phyloP scores from a whole-genome alignment of 2,797 vertebrate genomes.

The Bradypodion pumilum region DNA sequence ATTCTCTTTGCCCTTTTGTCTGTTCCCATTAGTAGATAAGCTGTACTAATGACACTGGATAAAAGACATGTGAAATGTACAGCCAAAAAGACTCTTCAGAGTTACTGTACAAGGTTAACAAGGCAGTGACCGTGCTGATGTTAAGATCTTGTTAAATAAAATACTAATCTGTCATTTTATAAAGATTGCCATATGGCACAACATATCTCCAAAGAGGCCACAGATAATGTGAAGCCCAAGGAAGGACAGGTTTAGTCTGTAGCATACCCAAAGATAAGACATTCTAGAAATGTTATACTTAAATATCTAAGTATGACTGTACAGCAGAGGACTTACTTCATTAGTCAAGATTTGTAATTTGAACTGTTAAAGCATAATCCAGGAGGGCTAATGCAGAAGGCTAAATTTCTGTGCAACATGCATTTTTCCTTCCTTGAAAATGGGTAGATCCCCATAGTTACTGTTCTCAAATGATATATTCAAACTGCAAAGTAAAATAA shows the following conservation, averaged over 20 bases:
- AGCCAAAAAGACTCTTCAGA: conserved; percentile 43
- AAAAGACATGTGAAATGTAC: conserved; percentile 52
- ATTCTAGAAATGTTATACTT: conserved; percentile 43
- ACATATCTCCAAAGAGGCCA: conserved; percentile 41
- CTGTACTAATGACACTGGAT: conserved; percentile 50
- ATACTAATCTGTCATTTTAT: conserved; percentile 37
- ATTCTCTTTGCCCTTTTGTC: conserved; percentile 44
- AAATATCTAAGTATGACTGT: conserved; percentile 27
- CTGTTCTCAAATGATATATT: not conserved
- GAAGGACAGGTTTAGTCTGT: not conserved
- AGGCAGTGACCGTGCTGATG: conserved; percentile 48
- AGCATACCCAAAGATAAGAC: conserved; percentile 31
- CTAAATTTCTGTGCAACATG: not conserved
- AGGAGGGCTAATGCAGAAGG: not conserved
- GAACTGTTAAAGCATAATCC: not conserved
- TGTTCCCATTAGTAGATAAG: conserved; percentile 54
- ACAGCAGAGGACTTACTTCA: not conserved
- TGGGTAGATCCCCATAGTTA: not conserved
- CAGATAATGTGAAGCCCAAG: conserved; percentile 37
- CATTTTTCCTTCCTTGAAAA: not conserved
- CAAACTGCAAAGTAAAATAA: not conserved
- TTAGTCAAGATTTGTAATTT: not conserved
- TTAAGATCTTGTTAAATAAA: conserved; percentile 50
- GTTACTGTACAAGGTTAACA: conserved; percentile 52
- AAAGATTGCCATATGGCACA: conserved; percentile 31